A percentile compares a stretch with the other conserved stretches of the same genome.
Conservation (phyloP, 1,140 invertebrate genomes). For the Lepidurus arcticus region DNA sequence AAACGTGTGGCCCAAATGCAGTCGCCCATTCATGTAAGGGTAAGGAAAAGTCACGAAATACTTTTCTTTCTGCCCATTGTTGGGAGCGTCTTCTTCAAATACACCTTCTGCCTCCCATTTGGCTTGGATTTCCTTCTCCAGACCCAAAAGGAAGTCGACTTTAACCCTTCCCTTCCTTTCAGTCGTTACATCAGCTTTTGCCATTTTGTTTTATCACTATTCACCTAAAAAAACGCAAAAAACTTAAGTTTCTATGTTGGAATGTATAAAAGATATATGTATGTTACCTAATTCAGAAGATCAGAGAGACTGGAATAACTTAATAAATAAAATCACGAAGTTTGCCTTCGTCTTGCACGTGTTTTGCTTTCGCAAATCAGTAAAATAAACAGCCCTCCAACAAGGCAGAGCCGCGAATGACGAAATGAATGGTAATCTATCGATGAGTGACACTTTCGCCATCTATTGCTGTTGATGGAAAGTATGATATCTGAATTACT, state of each 20-base stretch:
- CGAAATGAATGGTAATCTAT: not conserved
- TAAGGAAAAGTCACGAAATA: conserved; percentile 94
- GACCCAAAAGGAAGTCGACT: conserved; percentile 79
- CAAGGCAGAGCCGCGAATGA: not conserved
- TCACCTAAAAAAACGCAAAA: too few species aligned
- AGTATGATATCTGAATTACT: too few species aligned
- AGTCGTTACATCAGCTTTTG: conserved; percentile 30
- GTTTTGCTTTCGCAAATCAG: not conserved
- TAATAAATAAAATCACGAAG: not conserved
- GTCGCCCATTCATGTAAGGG: conserved; percentile 98
- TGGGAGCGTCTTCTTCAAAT: conserved; percentile 73
- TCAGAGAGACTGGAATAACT: not conserved
- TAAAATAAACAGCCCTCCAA: not conserved
- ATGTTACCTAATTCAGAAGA: not conserved
- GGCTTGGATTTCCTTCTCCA: conserved; percentile 75
- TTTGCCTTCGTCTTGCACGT: not conserved
- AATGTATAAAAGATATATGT: not conserved
- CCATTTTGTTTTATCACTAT: not conserved
- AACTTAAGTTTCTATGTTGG: not conserved
- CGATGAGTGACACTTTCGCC: too few species aligned
- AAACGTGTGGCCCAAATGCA: conserved; percentile 97
- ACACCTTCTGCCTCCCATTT: conserved; percentile 73
- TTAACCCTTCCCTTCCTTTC: conserved; percentile 90
- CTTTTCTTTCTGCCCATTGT: conserved; percentile 60
- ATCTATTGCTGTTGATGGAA: too few species aligned